Base-by-base conservation (phyloP, 2,797 vertebrate genomes). In the Acrossocheilus wenchowensis region DNA sequence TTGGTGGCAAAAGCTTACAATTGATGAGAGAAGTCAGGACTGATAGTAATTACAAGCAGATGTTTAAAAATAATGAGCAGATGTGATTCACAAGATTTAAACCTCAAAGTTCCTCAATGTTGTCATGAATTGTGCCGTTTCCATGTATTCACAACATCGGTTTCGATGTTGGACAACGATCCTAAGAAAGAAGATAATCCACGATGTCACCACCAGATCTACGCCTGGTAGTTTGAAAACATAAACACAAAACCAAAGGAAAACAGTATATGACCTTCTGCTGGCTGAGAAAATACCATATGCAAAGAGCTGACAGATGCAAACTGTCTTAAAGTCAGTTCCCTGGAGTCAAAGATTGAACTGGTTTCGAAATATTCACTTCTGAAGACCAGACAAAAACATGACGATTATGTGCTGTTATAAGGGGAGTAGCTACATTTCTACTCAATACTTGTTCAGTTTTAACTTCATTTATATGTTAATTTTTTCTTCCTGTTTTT, bases 1-100 rank as follows among this genome's bases (percentile, higher is more conserved):
- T 73, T 73, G 52, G 19, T 71, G 52, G 64, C 11, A n/a, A 39
- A 81, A 54, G 3, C 74, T 9, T 57, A 14, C 72, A 72, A 34
- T 73, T 69, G 75, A 36, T 81, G 39, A 82, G 45, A 45, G 34
- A 87, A 68, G 54, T 84, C 50, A 73, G 54, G 14, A 60, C 50
- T 78, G 41, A 50, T 78, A 72, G 39, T 90, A 90, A 84, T 91
- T 89, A 71, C 83, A 83, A 84, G n/a, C 83, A 88, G 74, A 68
- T 88, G 86, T 57, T 74, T 64, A 15, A 77, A 82, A 74, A 86
- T 90, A 62, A 82, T 87, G 68, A 87, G 73, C 73, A 86, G 79
- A 88, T 85, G 52, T 60, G 86, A 91, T 90, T 91, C 86, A 89
- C 89, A 81, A 74, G 62, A 86, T 84, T 30, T 83, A 5, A 86